Conservation (phyloP, 2,113 vertebrate species). For the Sterrhoptilus dennistouni region DNA sequence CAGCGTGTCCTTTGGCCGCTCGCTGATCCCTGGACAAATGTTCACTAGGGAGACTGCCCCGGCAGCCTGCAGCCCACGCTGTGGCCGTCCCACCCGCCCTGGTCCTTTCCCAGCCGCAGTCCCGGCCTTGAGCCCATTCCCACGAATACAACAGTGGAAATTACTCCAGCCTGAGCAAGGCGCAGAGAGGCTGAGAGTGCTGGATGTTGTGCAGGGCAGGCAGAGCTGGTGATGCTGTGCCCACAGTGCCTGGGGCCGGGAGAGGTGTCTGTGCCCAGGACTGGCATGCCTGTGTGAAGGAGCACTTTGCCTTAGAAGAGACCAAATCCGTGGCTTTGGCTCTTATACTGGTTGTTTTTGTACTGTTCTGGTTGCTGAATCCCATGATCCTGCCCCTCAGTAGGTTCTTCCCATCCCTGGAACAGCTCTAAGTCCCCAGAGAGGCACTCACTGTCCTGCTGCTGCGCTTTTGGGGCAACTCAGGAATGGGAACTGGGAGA, state of each 20-base stretch:
- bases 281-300: not conserved
- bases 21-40: not conserved
- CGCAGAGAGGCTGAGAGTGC: fast-evolving
- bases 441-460: not conserved
- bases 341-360: not conserved
- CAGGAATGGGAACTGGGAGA: not conserved
- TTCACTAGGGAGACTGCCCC: not conserved
- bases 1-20: not conserved
- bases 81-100: not conserved
- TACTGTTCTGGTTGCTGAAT: not conserved
- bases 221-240: not conserved
- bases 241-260: not conserved
- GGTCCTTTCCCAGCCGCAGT: not conserved
- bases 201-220: not conserved
- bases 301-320: not conserved
- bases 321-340: not conserved
- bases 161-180: not conserved
- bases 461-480: fast-evolving
- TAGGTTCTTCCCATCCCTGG: not conserved
- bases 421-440: not conserved
- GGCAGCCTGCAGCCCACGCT: not conserved
- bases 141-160: not conserved
- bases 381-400: not conserved
- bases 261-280: not conserved
- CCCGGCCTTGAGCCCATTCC: not conserved